Base-by-base conservation (phyloP, 2,888 invertebrate species). In the Ectemnius continuus region DNA sequence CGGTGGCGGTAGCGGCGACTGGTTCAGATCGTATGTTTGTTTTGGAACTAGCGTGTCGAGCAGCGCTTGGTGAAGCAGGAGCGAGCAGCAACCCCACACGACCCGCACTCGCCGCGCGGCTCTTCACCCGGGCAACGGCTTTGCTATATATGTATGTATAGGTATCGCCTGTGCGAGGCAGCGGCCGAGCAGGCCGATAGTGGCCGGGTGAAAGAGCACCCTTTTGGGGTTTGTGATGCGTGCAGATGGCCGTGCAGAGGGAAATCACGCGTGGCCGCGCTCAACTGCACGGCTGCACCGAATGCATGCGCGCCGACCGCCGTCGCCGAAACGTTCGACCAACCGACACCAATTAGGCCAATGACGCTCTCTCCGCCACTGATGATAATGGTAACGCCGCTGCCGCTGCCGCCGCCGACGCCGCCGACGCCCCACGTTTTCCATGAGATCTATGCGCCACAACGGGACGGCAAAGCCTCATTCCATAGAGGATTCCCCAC, bases 161-260 rank as follows among this genome's bases (percentile, higher is more conserved):
- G 14, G 68, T 68, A 72, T 65, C 75, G 75, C 71, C 76, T 77
- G 61, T 68, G 67, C 78, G 72, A 72, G 76, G 78, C 70, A 64
- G 67, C 45, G 57, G 16, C 46, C 16, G 66, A 48, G 61, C 73
- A 73, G 18, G 45, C 68, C 73, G 65, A 63, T 64, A 74, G 65
- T 60, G 78, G 78, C 67, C 45, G 79, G 82, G 84, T 85, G 87
- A 88, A 87, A 86, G 85, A 86, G 88, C 84, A 85, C 86, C 87
- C 87, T 88, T 88, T 87, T 85, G 86, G 82, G 81, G 86, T 88
- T 88, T 87, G 88, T 85, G 88, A 88, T 88, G 88, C 88, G 86
- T 88, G 87, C 87, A 85, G 86, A 88, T 85, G 83, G 85, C 85
- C 86, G 85, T 85, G 86, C 87, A 85, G 82, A 84, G 86, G 86